Base-by-base conservation (phyloP, 2,888 invertebrate genomes). In the Chloroclystis v-ata region DNA sequence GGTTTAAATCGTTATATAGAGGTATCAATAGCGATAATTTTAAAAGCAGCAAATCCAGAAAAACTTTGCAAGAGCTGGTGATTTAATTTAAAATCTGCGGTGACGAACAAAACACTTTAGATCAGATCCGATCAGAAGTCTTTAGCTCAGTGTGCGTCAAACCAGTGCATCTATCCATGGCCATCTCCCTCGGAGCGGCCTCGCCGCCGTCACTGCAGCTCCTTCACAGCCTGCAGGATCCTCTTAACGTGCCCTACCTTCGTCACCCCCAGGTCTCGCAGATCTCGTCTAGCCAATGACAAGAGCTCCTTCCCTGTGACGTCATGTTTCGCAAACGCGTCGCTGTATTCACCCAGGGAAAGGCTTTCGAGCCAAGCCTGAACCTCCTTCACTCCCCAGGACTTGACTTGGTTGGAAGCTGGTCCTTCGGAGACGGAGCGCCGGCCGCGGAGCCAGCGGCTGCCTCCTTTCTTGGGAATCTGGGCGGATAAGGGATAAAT, bases 241-340 rank as follows among this genome's bases (percentile, higher is more conserved):
- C 98, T 91, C 84, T 98, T 98, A 24, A 98, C 93, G 76, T 98
- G 98, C 0, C 98, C 98, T 40, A 98, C 96, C 86, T 98, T 98
- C 7, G 94, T 93, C 43, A 98, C 94, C 6, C 98, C 98, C 35
- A 98, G 89, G 59, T 98, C 98, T 74, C 97, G 92, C 3, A 96
- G 89, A 75, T 96, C 96, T 10, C 97, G 89, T 41, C 97, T 89
- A 1, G 97, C 97, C 47, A 99, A 83, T 0, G 94, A 92, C 2
- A 97, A 89, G 24, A 98, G 89, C 73, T 98, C 98, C 26, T 94
- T 90, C 1, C 98, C 98, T 25, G 96, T 92, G 65, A 98, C 95
- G 82, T 98, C 98, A 74, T 98, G 96, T 46, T 92, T 92, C 12
- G 94, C 90, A 74, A 98, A 98, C 48, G 93, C 94, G n/a, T 96